Evolutionary conservation across 2,113 vertebrate genomes (phyloP).

Genomic region (Aspiorhynchus laticeps): DNA sequence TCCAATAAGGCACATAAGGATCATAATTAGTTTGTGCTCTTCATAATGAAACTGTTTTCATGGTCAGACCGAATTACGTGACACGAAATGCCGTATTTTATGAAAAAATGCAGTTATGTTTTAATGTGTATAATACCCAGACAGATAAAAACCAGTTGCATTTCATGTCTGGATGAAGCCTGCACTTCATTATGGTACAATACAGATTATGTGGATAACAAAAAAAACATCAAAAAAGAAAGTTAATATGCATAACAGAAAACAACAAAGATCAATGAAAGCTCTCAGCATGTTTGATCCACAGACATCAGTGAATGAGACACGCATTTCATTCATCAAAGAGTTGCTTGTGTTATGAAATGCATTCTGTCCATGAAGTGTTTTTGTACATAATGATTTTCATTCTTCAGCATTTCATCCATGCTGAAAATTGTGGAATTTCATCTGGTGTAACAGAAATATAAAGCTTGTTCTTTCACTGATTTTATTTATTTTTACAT

Average conservation of each 20-base stretch:
- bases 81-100: neutral
- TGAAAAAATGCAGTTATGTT: neutral
- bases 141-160: neutral
- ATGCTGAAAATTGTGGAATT: neutral
- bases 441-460: neutral
- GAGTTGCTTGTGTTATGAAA: neutral
- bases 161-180: neutral
- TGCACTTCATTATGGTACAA: neutral
- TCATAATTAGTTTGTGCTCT: neutral
- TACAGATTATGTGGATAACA: neutral
- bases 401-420: neutral
- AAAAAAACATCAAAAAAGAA: neutral
- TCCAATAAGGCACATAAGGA: neutral
- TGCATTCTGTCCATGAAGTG: neutral
- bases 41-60: neutral
- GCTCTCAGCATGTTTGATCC: neutral
- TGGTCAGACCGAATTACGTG: neutral
- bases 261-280: neutral
- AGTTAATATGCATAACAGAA: neutral
- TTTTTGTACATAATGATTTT: neutral
- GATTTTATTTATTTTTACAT: no score
- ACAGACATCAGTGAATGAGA: neutral
- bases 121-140: neutral
- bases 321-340: neutral
- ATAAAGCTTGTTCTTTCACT: neutral